Conservation (phyloP, 2,113 vertebrate genomes). For the Cyprinodon tularosa region DNA sequence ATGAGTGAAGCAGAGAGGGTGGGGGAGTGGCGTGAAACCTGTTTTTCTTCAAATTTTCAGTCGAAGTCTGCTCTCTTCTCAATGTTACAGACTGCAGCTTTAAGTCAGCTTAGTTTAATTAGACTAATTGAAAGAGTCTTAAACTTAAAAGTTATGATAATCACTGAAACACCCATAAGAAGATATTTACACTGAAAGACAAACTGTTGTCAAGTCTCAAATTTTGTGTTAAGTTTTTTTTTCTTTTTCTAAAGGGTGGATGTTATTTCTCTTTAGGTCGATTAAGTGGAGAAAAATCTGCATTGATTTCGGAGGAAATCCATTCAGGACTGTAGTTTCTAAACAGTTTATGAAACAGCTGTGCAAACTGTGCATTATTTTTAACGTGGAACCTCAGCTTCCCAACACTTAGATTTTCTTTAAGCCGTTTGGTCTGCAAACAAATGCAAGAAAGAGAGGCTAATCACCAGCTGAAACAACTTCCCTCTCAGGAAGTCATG, state of each 20-base stretch:
- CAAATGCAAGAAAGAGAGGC: conserved; percentile 18
- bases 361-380: background rate
- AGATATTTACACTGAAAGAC: background rate
- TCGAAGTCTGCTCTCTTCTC: too few species aligned
- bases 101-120: background rate
- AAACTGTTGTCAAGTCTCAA: too few species aligned
- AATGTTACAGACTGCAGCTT: too few species aligned
- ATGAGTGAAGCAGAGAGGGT: too few species aligned
- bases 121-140: background rate
- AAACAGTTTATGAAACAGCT: background rate
- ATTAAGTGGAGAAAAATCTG: too few species aligned
- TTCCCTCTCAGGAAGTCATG: conserved; percentile 65
- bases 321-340: too few species aligned
- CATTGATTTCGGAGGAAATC: background rate
- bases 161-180: background rate
- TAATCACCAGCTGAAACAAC: conserved; percentile 69
- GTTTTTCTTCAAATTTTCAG: too few species aligned
- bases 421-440: background rate
- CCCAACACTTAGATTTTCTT: conserved; percentile 7
- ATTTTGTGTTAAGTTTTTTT: too few species aligned
- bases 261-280: too few species aligned
- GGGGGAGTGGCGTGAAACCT: too few species aligned
- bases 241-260: too few species aligned
- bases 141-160: background rate
- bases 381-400: background rate